Evolutionary conservation across 2,113 vertebrate genomes (phyloP), one percentile per base, ranked within the genome.

Genomic region (Columba livia): DNA sequence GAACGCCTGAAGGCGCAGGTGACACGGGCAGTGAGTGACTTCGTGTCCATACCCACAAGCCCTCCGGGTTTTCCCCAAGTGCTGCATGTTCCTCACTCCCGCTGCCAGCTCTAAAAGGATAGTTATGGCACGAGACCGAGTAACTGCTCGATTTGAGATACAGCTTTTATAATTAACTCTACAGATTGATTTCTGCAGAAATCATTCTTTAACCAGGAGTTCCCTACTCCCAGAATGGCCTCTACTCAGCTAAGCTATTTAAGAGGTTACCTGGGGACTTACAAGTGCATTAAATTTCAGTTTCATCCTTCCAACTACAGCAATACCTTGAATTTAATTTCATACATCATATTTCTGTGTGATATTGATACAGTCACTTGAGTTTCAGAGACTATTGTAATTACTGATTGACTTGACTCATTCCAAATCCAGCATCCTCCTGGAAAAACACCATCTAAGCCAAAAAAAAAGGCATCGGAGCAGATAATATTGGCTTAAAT

Each of bases 131-230:
- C 58, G 34, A 40, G 84, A 94, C 36, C 0, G 0, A 85, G 8
- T 69, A 64, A 89, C 5, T 2, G 48, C 80, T 82, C 69, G 44
- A 21, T 51, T 44, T 83, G 85, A 95, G 77, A 85, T 47, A 74
- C 65, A 90, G 83, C 72, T 92, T 90, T 90, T 92, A 72, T 87
- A 95, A 96, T 96, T 96, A 97, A 96, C 80, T 92, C 91, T 32
- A 29, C 77, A 81, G 85, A 90, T 86, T 94, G 92, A 94, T 96
- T 96, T 96, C 93, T 81, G 57, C 69, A 96, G 85, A 90, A 95
- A 93, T 84, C 85, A 53, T 94, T 92, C 85, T 72, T 94, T 89
- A 97, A 88, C 79, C 61, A 92, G 82, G 69, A 93, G 66, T 34
- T 87, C 53, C 88, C 69, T 79, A 42, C 75, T 91, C 88, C 53